phyloP scores from a whole-genome alignment of 2,888 invertebrate species.

The Aspidiotus rigidus region DNA sequence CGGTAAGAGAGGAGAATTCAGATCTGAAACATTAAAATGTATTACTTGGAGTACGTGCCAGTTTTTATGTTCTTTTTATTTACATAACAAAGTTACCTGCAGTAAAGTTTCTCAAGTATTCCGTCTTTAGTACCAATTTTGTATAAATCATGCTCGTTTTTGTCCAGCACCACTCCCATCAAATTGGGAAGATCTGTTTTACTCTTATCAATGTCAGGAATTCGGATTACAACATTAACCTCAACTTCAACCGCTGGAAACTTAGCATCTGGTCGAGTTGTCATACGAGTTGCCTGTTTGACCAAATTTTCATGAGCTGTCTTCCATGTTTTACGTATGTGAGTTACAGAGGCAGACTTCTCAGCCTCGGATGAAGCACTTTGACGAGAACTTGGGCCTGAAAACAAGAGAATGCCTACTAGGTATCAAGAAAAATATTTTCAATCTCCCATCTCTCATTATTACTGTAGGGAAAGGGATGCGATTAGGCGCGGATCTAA shows the following conservation, averaged over 20 bases:
- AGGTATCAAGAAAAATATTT: too few species aligned
- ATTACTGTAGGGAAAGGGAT: too few species aligned
- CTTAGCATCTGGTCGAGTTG: conserved; percentile 4
- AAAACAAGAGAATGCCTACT: too few species aligned
- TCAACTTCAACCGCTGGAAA: not conserved
- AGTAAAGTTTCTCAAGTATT: not conserved
- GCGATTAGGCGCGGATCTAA: too few species aligned
- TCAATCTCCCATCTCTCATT: too few species aligned
- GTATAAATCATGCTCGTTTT: conserved; percentile 12
- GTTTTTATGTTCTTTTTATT: too few species aligned
- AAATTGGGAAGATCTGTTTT: conserved; percentile 23
- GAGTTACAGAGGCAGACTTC: not conserved
- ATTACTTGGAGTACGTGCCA: too few species aligned
- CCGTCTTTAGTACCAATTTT: conserved; percentile 16
- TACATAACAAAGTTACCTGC: too few species aligned
- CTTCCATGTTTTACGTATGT: conserved; percentile 8
- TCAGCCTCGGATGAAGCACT: not conserved
- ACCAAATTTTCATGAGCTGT: conserved; percentile 16
- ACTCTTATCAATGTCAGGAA: conserved; percentile 15
- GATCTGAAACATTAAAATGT: too few species aligned
- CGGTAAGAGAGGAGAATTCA: too few species aligned
- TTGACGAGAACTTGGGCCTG: not conserved
- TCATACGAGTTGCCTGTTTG: conserved; percentile 21
- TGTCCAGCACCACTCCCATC: conserved; percentile 26
- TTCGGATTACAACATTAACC: conserved; percentile 1